Evolutionary conservation across 2,888 invertebrate species (phyloP).

Genomic region (Melinaea menophilus): DNA sequence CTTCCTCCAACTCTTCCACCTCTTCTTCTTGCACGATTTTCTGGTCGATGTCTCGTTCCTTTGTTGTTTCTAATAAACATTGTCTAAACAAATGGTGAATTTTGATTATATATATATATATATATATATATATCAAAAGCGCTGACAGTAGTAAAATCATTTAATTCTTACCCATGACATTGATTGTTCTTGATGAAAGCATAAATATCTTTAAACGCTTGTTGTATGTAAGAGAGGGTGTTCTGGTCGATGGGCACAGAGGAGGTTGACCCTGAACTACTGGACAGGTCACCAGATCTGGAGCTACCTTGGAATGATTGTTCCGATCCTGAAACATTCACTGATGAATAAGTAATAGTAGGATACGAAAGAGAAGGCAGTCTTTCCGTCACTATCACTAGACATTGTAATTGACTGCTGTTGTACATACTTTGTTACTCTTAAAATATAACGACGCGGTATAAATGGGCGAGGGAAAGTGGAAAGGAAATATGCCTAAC

Average conservation of each 20-base stretch:
- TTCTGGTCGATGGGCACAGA: conserved; percentile 69
- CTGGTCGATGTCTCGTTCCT: conserved; percentile 28
- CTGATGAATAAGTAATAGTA: too few relatives aligned
- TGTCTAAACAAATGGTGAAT: conserved; percentile 29
- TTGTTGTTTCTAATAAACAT: conserved; percentile 34
- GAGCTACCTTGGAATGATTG: conserved; percentile 63
- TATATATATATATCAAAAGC: neutral
- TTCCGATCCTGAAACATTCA: conserved; percentile 55
- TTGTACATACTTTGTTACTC: too few relatives aligned
- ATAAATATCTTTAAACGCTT: conserved; percentile 70
- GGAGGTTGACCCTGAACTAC: conserved; percentile 60
- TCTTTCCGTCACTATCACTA: too few relatives aligned
- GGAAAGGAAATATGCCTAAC: too few relatives aligned
- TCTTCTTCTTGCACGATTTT: conserved; percentile 38
- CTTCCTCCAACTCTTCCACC: conserved; percentile 37
- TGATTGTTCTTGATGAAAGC: conserved; percentile 70
- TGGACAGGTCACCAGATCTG: conserved; percentile 54
- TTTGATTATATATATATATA: neutral
- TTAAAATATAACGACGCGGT: too few relatives aligned
- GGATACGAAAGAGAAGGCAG: too few relatives aligned
- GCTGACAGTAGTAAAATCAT: neutral
- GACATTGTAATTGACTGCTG: too few relatives aligned
- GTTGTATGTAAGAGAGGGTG: conserved; percentile 69
- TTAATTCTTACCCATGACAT: conserved; percentile 56
- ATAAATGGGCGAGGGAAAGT: too few relatives aligned